Percentiles rank a stretch among this genome's conserved stretches.
These are phyloP conservation scores for Lacerta agilis DNA, from an alignment of 2,797 vertebrate species.

Conservation along the genomic window DNA sequence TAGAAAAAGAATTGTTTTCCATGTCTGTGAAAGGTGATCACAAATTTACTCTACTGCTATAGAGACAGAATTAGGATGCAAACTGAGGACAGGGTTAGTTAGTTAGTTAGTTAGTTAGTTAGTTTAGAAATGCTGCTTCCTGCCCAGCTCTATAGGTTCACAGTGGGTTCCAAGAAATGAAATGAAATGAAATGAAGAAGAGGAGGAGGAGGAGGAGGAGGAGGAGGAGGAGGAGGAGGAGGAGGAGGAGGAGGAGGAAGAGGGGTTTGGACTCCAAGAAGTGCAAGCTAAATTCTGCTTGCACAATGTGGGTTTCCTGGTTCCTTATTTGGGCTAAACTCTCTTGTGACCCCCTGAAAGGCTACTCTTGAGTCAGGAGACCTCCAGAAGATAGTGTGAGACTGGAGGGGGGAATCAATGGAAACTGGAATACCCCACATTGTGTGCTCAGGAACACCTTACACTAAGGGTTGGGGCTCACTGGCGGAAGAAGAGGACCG, in stretches of 20 bases:
- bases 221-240: too few species aligned
- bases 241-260: too few species aligned
- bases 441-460: too few species aligned
- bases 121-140: background rate
- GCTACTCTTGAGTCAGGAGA: background rate
- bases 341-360: background rate
- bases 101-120: too few species aligned
- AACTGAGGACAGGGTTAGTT: too few species aligned
- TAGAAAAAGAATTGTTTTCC: constrained; percentile 2
- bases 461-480: background rate
- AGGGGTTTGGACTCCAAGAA: background rate
- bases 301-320: background rate
- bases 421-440: background rate
- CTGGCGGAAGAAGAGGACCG: too few species aligned
- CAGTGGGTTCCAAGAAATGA: background rate
- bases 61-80: background rate
- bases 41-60: background rate
- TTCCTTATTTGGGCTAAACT: background rate
- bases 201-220: background rate
- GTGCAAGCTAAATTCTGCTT: background rate
- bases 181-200: too few species aligned
- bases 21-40: background rate
- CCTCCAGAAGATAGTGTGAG: background rate
- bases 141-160: background rate
- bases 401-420: too few species aligned